Base-by-base conservation (phyloP, 2,888 invertebrate genomes). In the Zygothrica quintamaculata region DNA sequence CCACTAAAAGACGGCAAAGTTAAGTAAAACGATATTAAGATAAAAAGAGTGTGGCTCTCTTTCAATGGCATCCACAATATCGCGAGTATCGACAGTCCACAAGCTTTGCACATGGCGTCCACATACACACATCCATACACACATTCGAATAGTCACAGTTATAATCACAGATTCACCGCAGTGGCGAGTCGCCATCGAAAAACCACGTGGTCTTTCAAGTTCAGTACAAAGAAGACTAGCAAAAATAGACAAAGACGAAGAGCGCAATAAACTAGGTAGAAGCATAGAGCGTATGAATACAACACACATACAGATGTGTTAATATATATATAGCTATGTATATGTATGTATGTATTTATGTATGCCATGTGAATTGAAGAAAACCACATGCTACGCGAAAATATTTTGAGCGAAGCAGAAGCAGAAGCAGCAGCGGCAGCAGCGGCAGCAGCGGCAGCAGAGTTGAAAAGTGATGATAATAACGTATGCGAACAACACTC, bases 141-240 rank as follows among this genome's bases (percentile, higher is more conserved):
- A n/a, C n/a, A n/a, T n/a, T n/a, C n/a, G n/a, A n/a, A n/a, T n/a
- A n/a, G n/a, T n/a, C n/a, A n/a, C n/a, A n/a, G n/a, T n/a, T n/a
- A n/a, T n/a, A n/a, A 25, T 11, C 48, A 51, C 46, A 62, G 13
- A 52, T 18, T 26, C 26, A 31, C 25, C 29, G 22, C 46, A 18
- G 55, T 69, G 60, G 70, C 75, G 58, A 46, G 18, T 62, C 34
- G 60, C 60, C 60, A 68, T 33, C 37, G 58, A 37, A 65, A 76
- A 87, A 88, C 77, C 88, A 88, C 88, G 88, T 88, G 88, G 87
- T 88, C 79, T 77, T 70, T 77, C 76, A 76, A 81, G 79, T 81
- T 86, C 87, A 79, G 44, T 53, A 56, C 66, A 57, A 44, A 51
- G 51, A 59, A 73, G 70, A 77, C 61, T 62, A 60, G 77, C 68